Base-by-base conservation (phyloP, 2,113 vertebrate species). In the Rynchops niger region DNA sequence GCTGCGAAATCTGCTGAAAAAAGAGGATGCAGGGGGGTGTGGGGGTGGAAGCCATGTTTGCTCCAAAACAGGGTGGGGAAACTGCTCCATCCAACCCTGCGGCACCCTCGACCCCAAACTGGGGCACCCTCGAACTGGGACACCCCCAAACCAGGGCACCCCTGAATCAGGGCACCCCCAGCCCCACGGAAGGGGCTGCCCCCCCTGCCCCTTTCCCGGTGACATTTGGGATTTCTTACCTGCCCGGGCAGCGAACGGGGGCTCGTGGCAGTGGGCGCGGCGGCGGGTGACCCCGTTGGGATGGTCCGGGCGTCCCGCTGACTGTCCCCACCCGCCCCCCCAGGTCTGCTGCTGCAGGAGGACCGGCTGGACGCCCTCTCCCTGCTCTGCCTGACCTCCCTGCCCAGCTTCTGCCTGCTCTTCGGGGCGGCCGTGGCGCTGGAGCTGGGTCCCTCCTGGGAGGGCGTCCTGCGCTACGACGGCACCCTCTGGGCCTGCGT, bases 321-420 rank as follows among this genome's bases (percentile, higher is more conserved):
- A 94, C 47, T 9, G 62, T 77, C 6, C n/a, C 55, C 34, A 2
- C 26, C 27, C 11, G 29, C 30, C 59, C 94, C 62, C 77, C 10
- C 95, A 99, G 99, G 99, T 96, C 98, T 98, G 91, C 98, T 99
- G 89, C 98, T 99, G 32, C 99, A 99, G 97, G 99, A 99, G 84
- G 99, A 99, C 94, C 99, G 97, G 62, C 99, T 99, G 97, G 99
- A 99, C 2, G 99, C 99, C 0, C 98, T 99, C 82, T 98, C 99
- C 66, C 98, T 99, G 97, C 98, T 99, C 69, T 99, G 99, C 82
- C 97, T 99, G 97, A 99, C 99, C 86, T 99, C 99, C 66, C 98
- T 99, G 95, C 99, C 99, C 90, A 99, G 99, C 50, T 99, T 99
- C 86, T 99, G 98, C 97, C 99, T 99, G 97, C 97, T 99, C 91